Evolutionary conservation across 2,797 vertebrate species (phyloP), one percentile per base, ranked within the genome.

Genomic region (Malurus splendens): DNA sequence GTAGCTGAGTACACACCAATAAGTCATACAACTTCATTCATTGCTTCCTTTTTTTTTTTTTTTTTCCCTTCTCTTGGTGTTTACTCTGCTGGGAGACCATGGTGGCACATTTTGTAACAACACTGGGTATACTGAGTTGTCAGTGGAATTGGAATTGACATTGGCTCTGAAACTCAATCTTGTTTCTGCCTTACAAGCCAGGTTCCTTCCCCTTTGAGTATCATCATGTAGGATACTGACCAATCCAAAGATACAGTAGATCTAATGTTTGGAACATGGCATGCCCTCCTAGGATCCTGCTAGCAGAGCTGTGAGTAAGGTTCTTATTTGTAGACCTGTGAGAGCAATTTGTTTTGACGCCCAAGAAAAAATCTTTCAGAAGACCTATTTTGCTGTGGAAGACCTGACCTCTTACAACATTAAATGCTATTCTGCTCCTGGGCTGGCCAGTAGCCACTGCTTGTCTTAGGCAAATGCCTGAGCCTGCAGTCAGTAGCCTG

Each of bases 11-110:
- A 17, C 19, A 6, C 10, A 33, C 6, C 22, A 45, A 1, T 36
- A 74, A 68, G 22, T 88, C 30, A 32, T 25, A 36, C 3, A 3
- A 47, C 27, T 75, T 72, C 17, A 33, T 74, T 65, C 9, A 5
- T 79, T 4, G 9, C 25, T 83, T 77, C 36, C 27, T 62, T 23
- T 16, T 62, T 71, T 62, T 70, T 83, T 48, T n/a, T 45, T 3
- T 2, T 3, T 12, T n/a, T 45, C 2, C 2, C 3, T 12, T 67
- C 22, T 55, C 0, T 38, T 12, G 19, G 23, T 23, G 18, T 68
- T 82, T 57, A 30, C 16, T 82, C 18, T 86, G 24, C 36, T 54
- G 75, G 36, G 36, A 14, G 32, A 60, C 62, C 25, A 4, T 33
- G 41, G 15, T 88, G 48, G 23, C 19, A 25, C 8, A 2, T 65